These are phyloP conservation scores for Acinonyx jubatus DNA, from an alignment of 2,113 vertebrate genomes.

Conservation along the genomic window DNA sequence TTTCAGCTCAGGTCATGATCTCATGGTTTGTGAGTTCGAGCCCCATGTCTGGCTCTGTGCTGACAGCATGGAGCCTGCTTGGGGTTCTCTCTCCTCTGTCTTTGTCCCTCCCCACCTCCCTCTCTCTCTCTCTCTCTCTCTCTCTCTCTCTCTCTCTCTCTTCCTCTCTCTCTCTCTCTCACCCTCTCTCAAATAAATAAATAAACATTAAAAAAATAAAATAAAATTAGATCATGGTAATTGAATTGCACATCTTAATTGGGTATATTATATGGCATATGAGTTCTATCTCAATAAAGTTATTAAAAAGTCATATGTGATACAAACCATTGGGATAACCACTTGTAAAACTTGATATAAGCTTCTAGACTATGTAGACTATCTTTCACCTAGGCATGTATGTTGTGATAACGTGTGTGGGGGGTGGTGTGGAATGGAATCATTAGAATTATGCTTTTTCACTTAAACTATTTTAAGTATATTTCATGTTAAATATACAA, in stretches of 20 bases:
- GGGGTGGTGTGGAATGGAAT: neutral
- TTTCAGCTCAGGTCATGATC: too few relatives aligned
- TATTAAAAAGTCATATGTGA: neutral
- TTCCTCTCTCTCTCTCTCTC: too few relatives aligned
- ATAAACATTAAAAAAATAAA: too few relatives aligned
- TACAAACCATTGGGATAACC: neutral
- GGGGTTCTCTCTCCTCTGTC: too few relatives aligned
- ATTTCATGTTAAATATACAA: neutral
- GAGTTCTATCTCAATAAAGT: neutral
- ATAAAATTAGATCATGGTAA: neutral
- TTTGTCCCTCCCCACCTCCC: too few relatives aligned
- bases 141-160: too few relatives aligned
- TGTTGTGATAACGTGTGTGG: neutral
- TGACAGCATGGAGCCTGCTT: too few relatives aligned
- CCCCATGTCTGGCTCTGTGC: too few relatives aligned
- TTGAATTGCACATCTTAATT: neutral
- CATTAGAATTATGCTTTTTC: conserved; percentile 12
- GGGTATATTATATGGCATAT: neutral
- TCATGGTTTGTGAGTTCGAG: too few relatives aligned
- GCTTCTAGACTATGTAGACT: neutral
- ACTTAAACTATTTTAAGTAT: neutral
- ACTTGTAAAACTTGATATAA: neutral
- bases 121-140: too few relatives aligned
- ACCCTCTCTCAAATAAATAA: too few relatives aligned
- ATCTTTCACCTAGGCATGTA: neutral